A percentile compares a stretch with the other conserved stretches of the same genome.
Evolutionary conservation across 1,140 invertebrate genomes (phyloP).

Genomic region (Drosophila neocordata): DNA sequence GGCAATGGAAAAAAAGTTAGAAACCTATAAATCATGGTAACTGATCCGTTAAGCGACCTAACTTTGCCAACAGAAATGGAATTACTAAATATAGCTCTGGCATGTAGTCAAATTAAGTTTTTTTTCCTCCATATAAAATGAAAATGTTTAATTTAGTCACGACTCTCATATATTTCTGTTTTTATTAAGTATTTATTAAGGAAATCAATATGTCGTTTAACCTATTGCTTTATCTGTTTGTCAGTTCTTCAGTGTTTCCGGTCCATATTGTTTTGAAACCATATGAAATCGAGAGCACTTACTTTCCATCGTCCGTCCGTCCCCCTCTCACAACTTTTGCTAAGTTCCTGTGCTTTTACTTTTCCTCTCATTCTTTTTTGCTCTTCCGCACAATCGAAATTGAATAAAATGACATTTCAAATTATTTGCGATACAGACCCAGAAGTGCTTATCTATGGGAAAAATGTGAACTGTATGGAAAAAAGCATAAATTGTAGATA

Average conservation of each 20-base stretch:
- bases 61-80: too few relatives aligned
- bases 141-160: background rate
- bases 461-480: conserved; percentile 75
- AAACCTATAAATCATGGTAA: too few relatives aligned
- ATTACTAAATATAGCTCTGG: too few relatives aligned
- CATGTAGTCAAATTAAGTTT: too few relatives aligned
- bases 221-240: conserved; percentile 21
- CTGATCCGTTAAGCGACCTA: too few relatives aligned
- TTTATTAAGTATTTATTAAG: conserved; percentile 72
- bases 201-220: conserved; percentile 68
- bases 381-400: conserved; percentile 58
- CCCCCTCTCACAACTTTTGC: background rate
- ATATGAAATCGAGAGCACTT: conserved; percentile 60
- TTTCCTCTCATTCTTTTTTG: background rate
- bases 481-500: conserved; percentile 75
- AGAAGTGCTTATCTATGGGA: conserved; percentile 73
- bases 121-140: too few relatives aligned
- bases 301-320: conserved; percentile 44
- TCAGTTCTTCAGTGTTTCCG: conserved; percentile 23
- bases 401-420: conserved; percentile 76
- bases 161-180: conserved; percentile 20
- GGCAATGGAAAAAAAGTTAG: too few relatives aligned
- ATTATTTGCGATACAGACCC: conserved; percentile 64
- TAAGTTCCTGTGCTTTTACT: too few relatives aligned
- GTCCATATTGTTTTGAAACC: conserved; percentile 28